Evolutionary conservation across 2,888 invertebrate species (phyloP).

Genomic region (Blastobasis adustella): DNA sequence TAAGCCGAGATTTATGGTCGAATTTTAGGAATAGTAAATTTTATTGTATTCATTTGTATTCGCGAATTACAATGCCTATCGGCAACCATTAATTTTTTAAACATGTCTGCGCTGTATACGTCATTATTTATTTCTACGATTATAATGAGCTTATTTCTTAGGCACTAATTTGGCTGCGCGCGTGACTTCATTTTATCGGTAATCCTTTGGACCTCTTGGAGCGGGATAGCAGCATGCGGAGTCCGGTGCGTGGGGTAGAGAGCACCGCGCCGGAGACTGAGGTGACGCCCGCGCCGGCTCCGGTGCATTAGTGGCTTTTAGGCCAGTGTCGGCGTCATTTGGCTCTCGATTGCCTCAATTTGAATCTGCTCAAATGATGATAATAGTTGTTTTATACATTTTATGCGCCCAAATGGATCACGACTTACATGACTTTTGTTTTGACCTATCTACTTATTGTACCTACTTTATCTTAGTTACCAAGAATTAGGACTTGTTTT

Average conservation of each 20-base stretch:
- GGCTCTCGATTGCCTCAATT: conserved; percentile 54
- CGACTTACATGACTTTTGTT: conserved; percentile 12
- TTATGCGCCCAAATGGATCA: conserved; percentile 40
- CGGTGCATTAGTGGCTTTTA: conserved; percentile 60
- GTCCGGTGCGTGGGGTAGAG: conserved; percentile 25
- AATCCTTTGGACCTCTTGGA: conserved; percentile 35
- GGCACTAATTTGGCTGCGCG: conserved; percentile 44
- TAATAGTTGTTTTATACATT: conserved; percentile 33
- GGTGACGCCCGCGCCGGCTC: conserved; percentile 11
- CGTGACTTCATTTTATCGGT: conserved; percentile 49
- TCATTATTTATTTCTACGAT: background rate
- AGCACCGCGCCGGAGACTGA: background rate
- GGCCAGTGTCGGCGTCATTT: conserved; percentile 52
- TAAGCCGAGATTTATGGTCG: background rate
- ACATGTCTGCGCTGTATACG: too few relatives aligned
- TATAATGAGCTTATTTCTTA: conserved; percentile 12
- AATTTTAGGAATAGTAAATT: background rate
- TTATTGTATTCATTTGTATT: too few relatives aligned
- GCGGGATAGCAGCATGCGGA: conserved; percentile 25
- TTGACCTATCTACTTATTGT: background rate
- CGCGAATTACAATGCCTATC: too few relatives aligned
- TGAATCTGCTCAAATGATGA: conserved; percentile 46
- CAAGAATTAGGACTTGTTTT: too few relatives aligned
- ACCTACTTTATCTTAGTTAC: background rate
- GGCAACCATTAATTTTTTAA: too few relatives aligned